Evolutionary conservation across 2,797 vertebrate species (phyloP).

Genomic region (Platyrinchus mystaceus): DNA sequence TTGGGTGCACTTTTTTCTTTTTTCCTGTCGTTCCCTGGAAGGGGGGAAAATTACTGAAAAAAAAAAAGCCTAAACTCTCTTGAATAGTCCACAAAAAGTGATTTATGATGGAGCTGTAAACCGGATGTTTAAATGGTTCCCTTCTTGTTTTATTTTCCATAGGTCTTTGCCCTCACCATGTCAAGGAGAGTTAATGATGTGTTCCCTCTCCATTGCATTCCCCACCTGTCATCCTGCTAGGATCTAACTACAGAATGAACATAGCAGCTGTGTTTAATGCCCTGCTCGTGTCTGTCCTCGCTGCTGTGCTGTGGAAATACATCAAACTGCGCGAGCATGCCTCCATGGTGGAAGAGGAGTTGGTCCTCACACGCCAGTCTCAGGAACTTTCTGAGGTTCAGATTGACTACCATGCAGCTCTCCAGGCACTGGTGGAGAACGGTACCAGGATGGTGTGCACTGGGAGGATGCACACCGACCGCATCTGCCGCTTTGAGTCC

Average conservation of each 20-base stretch:
- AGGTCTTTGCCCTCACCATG: conserved; percentile 57
- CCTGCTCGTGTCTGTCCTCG: conserved; percentile 90
- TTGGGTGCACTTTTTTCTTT: not conserved
- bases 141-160: conserved; percentile 21
- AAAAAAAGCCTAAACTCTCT: not conserved
- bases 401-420: conserved; percentile 90
- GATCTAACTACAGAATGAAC: conserved; percentile 87
- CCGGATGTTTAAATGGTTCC: not conserved
- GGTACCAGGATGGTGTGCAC: conserved; percentile 97
- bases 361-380: conserved; percentile 83
- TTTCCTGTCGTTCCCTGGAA: not conserved
- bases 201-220: conserved; percentile 17
- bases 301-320: conserved; percentile 95
- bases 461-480: conserved; percentile 95
- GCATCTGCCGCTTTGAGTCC: conserved; percentile 93
- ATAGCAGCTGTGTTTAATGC: conserved; percentile 90
- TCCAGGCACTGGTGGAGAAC: conserved; percentile 87
- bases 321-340: conserved; percentile 86
- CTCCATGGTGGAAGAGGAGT: conserved; percentile 86
- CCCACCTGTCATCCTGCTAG: conserved; percentile 74
- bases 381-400: conserved; percentile 83
- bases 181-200: conserved; percentile 66
- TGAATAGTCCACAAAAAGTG: not conserved
- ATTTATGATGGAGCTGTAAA: not conserved
- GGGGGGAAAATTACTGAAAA: not conserved